Conservation (phyloP, 2,797 vertebrate species). For the Sebastes kiyomatsui region DNA sequence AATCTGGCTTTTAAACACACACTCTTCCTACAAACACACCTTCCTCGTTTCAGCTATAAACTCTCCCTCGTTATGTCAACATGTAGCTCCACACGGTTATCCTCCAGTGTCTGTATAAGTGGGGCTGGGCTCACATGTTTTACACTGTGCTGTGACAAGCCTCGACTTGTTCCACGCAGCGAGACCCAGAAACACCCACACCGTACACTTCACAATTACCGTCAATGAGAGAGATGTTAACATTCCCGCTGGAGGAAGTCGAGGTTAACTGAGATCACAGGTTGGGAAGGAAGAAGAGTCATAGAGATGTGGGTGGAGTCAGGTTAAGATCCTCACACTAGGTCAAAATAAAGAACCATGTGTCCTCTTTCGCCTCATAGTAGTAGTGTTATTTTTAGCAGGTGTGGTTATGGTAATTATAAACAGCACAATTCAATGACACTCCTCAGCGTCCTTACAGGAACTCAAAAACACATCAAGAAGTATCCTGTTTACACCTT, state of each 20-base stretch:
- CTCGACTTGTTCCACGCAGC: slow-evolving; percentile 18
- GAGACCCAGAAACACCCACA: slow-evolving; percentile 35
- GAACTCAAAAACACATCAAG: neutral
- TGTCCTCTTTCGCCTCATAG: neutral
- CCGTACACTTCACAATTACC: slow-evolving; percentile 35
- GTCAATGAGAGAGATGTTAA: neutral
- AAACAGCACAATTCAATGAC: slow-evolving; percentile 12
- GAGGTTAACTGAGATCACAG: neutral
- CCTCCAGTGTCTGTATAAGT: slow-evolving; percentile 1
- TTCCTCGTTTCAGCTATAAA: neutral
- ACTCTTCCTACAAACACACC: neutral
- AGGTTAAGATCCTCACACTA: neutral
- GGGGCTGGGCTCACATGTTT: slow-evolving; percentile 17
- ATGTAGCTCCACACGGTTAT: neutral
- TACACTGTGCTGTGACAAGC: slow-evolving; percentile 31
- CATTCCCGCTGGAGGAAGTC: slow-evolving; percentile 16
- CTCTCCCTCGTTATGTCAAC: neutral
- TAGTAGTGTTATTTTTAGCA: slow-evolving; percentile 15
- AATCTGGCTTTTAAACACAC: slow-evolving; percentile 11
- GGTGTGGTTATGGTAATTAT: slow-evolving; percentile 31
- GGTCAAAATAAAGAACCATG: slow-evolving; percentile 22
- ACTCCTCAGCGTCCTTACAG: neutral
- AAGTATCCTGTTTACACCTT: neutral
- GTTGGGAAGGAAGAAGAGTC: neutral
- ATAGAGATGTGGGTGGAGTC: neutral